Conservation (phyloP, 2,113 vertebrate genomes). For the Thomomys bottae region DNA sequence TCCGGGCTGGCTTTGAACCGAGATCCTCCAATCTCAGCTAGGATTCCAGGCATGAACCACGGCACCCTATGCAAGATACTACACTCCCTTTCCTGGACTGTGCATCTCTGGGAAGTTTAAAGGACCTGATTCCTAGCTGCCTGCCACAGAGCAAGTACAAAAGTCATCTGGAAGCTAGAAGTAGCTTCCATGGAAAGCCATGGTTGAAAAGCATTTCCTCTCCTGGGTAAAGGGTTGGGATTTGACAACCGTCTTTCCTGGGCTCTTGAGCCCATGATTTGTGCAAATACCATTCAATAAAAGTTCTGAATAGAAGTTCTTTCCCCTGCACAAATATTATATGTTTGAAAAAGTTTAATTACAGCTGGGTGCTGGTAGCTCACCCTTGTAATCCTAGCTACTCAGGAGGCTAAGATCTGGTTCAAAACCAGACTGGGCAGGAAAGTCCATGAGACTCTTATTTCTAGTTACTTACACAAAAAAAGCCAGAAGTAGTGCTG, state of each 20-base stretch:
- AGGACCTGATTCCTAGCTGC: neutral
- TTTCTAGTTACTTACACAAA: no score
- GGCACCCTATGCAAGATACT: no score
- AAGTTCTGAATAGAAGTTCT: neutral
- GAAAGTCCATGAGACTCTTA: no score
- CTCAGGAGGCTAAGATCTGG: no score
- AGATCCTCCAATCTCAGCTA: no score
- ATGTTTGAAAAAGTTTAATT: conserved; percentile 8
- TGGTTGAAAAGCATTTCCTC: neutral
- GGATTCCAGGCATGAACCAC: no score
- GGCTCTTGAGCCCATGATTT: neutral
- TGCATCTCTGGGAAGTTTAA: neutral
- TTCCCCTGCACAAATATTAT: neutral
- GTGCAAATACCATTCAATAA: conserved; percentile 1
- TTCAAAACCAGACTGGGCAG: no score
- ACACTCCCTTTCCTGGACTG: neutral
- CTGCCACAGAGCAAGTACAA: neutral
- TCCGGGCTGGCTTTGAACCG: no score
- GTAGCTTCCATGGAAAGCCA: neutral
- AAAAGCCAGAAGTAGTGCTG: no score
- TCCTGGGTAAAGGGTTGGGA: neutral
- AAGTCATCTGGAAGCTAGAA: neutral
- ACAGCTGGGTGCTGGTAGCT: neutral
- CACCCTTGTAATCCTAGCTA: no score
- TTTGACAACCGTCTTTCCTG: neutral